These are phyloP conservation scores for Gymnopithys bicolor DNA, from an alignment of 2,797 vertebrate species.

Conservation along the genomic window DNA sequence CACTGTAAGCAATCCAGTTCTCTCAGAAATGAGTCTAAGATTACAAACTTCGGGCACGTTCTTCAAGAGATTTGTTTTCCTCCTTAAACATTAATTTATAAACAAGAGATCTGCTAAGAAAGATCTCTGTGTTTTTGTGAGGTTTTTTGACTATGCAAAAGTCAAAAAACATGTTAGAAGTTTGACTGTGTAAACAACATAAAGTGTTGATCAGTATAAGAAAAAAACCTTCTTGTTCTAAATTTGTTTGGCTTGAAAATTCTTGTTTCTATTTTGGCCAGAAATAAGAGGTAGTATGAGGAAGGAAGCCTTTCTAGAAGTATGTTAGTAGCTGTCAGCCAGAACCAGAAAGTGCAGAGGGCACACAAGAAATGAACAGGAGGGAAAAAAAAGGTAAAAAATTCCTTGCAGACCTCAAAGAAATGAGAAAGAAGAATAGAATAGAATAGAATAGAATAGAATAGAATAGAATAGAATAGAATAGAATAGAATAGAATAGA, in stretches of 20 bases:
- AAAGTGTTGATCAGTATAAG: background rate
- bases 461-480: background rate
- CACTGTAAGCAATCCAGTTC: background rate
- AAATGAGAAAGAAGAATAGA: background rate
- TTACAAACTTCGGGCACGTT: background rate
- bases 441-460: background rate
- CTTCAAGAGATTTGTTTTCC: background rate
- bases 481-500: background rate
- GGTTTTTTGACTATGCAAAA: background rate
- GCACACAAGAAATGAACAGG: background rate
- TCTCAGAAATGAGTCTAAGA: background rate
- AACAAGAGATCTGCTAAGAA: background rate
- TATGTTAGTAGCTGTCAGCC: background rate
- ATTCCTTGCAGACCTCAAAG: background rate
- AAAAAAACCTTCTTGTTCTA: background rate
- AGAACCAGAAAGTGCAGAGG: background rate
- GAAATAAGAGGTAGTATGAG: background rate
- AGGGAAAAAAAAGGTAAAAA: background rate
- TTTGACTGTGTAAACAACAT: background rate
- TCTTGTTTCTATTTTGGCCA: background rate
- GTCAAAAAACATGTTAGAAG: background rate
- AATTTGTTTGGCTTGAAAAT: background rate
- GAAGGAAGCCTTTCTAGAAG: background rate
- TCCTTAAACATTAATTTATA: background rate
- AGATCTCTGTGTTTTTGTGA: background rate